These are phyloP conservation scores for Pollimyrus isidori DNA, from an alignment of 2,113 vertebrate species.

Conservation along the genomic window DNA sequence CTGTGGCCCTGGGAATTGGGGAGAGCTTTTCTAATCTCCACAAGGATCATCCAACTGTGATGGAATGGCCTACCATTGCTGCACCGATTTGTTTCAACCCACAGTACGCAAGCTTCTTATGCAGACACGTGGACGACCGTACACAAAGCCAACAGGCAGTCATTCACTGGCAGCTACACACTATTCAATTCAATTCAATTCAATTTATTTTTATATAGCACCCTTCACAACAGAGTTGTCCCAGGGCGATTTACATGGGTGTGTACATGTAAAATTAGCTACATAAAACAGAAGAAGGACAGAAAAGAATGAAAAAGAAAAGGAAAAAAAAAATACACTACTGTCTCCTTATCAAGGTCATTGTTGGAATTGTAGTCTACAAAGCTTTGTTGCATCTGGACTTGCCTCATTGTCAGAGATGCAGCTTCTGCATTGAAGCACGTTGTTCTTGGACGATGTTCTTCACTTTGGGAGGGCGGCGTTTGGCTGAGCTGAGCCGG, in stretches of 20 bases:
- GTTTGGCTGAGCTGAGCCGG: background rate
- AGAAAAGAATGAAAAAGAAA: no score
- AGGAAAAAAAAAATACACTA: no score
- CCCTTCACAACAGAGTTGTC: no score
- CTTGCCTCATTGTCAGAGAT: no score
- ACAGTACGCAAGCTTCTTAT: background rate
- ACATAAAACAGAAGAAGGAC: no score
- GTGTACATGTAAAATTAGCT: no score
- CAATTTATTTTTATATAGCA: no score
- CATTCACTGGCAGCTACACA: background rate
- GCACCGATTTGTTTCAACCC: background rate
- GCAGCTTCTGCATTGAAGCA: no score
- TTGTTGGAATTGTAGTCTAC: background rate
- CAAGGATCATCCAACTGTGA: background rate
- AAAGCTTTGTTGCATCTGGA: background rate
- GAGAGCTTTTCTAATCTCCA: background rate
- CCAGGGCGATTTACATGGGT: no score
- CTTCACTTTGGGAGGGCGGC: background rate
- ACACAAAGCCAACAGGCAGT: background rate
- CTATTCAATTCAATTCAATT: no score
- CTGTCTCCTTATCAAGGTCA: background rate
- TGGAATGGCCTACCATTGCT: background rate
- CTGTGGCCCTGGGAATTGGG: background rate
- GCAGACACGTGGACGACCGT: background rate
- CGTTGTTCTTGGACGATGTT: no score